phyloP scores from a whole-genome alignment of 2,797 vertebrate species.

The Steatocranus sp. region DNA sequence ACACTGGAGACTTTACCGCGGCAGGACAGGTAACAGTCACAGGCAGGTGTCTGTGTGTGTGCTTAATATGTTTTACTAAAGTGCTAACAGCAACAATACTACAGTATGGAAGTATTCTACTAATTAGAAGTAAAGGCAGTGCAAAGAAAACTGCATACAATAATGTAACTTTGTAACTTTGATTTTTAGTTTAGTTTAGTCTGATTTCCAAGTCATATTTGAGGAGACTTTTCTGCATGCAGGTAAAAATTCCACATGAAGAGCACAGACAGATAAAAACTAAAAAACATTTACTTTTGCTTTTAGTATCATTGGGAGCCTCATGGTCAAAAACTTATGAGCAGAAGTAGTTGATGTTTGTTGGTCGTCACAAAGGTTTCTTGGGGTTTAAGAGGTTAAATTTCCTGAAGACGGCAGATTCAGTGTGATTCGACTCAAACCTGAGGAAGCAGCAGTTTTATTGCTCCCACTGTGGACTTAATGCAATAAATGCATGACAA shows the following conservation, averaged over 20 bases:
- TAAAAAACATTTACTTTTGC: not conserved
- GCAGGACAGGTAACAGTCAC: not conserved
- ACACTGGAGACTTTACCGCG: not conserved
- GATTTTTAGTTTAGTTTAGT: not conserved
- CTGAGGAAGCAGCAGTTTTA: not conserved
- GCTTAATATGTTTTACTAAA: not conserved
- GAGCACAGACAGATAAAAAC: not conserved
- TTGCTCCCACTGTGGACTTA: slow-evolving; percentile 25
- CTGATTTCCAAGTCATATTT: not conserved
- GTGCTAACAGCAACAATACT: not conserved
- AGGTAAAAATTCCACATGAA: not conserved
- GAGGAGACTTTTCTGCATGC: not conserved
- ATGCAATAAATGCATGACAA: slow-evolving; percentile 27
- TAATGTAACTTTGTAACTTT: not conserved
- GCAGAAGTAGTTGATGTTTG: not conserved
- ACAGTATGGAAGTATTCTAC: not conserved
- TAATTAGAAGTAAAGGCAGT: not conserved
- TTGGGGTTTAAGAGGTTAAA: not conserved
- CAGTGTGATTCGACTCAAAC: not conserved
- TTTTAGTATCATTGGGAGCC: not conserved
- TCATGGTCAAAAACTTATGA: not conserved
- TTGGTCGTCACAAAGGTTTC: not conserved
- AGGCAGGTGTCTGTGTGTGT: not conserved
- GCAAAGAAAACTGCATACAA: not conserved
- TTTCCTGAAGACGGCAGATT: not conserved